Conservation (phyloP, 2,888 invertebrate species). For the Drosophila rubida region DNA sequence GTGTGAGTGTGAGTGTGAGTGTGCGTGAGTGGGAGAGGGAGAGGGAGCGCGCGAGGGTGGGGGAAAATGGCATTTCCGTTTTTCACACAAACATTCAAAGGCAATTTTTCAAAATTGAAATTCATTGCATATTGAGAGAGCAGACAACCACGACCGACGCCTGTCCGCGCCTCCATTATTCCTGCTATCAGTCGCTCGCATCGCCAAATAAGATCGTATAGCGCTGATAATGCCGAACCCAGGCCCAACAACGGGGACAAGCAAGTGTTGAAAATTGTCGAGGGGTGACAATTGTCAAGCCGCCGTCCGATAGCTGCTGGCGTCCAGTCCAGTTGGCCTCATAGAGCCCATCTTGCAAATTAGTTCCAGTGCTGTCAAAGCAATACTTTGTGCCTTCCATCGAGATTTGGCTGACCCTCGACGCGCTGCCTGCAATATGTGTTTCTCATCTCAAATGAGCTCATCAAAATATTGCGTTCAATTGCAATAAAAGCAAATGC, state of each 20-base stretch:
- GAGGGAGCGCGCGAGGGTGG: background rate
- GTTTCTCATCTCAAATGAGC: slow-evolving; percentile 12
- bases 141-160: slow-evolving; percentile 50
- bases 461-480: background rate
- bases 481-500: background rate
- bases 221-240: slow-evolving; percentile 45
- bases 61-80: slow-evolving; percentile 71
- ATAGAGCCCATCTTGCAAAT: slow-evolving; percentile 38
- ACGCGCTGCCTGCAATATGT: slow-evolving; percentile 2
- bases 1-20: slow-evolving; percentile 32
- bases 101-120: slow-evolving; percentile 80
- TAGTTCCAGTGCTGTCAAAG: slow-evolving; percentile 45
- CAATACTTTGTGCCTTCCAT: slow-evolving; percentile 34
- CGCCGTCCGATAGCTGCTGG: slow-evolving; percentile 34
- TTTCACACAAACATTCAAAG: slow-evolving; percentile 74
- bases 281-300: slow-evolving; percentile 42
- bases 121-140: slow-evolving; percentile 62
- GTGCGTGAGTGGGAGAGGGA: background rate
- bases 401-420: slow-evolving; percentile 35
- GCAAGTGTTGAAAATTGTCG: slow-evolving; percentile 69
- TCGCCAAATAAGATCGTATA: slow-evolving; percentile 65
- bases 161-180: slow-evolving; percentile 68
- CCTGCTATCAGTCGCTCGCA: slow-evolving; percentile 53
- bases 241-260: too few relatives aligned
- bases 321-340: slow-evolving; percentile 12